phyloP scores from a whole-genome alignment of 2,888 invertebrate species.

The Arctia plantaginis region DNA sequence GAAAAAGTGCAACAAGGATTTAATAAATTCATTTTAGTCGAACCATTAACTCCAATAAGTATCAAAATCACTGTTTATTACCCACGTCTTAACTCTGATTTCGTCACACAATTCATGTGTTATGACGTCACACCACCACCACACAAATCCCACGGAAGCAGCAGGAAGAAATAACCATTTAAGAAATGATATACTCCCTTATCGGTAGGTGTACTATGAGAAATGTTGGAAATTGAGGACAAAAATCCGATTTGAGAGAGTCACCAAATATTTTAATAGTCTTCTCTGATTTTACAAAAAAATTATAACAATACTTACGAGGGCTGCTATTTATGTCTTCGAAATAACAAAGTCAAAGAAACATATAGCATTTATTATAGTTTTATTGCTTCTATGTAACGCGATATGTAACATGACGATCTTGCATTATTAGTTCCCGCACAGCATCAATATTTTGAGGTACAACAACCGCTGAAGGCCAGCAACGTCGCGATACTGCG shows the following conservation, averaged over 20 bases:
- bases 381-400: too few relatives aligned
- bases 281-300: not conserved
- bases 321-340: too few relatives aligned
- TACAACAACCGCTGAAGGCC: too few relatives aligned
- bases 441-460: too few relatives aligned
- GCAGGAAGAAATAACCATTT: conserved; percentile 19
- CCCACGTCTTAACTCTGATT: conserved; percentile 31
- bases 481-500: too few relatives aligned
- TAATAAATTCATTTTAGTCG: conserved; percentile 18
- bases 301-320: too few relatives aligned
- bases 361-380: too few relatives aligned
- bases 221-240: conserved; percentile 16
- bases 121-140: conserved; percentile 36
- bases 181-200: conserved; percentile 18
- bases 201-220: conserved; percentile 2
- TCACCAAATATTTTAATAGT: not conserved
- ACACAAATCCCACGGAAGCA: conserved; percentile 11
- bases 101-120: conserved; percentile 30
- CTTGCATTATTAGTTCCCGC: too few relatives aligned
- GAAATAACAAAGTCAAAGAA: too few relatives aligned
- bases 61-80: conserved; percentile 39
- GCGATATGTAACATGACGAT: too few relatives aligned
- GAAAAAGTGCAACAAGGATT: not conserved
- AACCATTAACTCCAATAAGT: conserved; percentile 31
- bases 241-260: not conserved